Evolutionary conservation across 2,888 invertebrate genomes (phyloP).

Genomic region (Gymnoscelis rufifasciata): DNA sequence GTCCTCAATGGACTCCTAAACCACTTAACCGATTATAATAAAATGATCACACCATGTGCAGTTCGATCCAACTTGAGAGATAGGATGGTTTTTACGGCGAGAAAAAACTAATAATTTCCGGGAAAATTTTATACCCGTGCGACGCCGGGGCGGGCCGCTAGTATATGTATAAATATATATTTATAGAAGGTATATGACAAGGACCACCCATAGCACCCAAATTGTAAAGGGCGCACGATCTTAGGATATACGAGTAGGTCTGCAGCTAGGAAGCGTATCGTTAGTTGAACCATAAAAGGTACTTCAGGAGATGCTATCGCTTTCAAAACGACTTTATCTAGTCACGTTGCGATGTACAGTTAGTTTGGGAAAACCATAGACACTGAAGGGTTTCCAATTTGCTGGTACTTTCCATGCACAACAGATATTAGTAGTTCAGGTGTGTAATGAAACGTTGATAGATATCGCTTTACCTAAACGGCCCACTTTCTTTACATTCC

Average conservation of each 20-base stretch:
- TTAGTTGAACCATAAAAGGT: constrained; percentile 39
- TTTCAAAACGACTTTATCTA: constrained; percentile 49
- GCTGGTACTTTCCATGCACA: constrained; percentile 34
- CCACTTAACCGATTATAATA: too few relatives aligned
- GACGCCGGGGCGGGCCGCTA: too few relatives aligned
- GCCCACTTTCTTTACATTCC: too few relatives aligned
- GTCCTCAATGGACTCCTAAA: too few relatives aligned
- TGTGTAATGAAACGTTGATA: too few relatives aligned
- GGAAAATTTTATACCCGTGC: too few relatives aligned
- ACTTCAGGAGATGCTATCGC: constrained; percentile 47
- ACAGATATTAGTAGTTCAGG: constrained; percentile 13
- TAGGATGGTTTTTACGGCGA: too few relatives aligned
- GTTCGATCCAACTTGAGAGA: too few relatives aligned
- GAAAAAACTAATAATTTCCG: too few relatives aligned
- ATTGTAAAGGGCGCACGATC: constrained; percentile 25
- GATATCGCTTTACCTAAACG: too few relatives aligned
- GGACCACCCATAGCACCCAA: constrained; percentile 31
- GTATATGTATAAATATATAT: too few relatives aligned
- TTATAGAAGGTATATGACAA: constrained; percentile 21
- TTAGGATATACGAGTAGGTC: constrained; percentile 27
- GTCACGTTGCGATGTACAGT: constrained; percentile 53
- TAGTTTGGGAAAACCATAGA: constrained; percentile 46
- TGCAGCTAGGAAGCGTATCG: constrained; percentile 28
- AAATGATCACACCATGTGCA: too few relatives aligned
- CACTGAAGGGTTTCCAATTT: constrained; percentile 40